Base-by-base conservation (phyloP, 2,113 vertebrate species). In the Chaenocephalus aceratus region DNA sequence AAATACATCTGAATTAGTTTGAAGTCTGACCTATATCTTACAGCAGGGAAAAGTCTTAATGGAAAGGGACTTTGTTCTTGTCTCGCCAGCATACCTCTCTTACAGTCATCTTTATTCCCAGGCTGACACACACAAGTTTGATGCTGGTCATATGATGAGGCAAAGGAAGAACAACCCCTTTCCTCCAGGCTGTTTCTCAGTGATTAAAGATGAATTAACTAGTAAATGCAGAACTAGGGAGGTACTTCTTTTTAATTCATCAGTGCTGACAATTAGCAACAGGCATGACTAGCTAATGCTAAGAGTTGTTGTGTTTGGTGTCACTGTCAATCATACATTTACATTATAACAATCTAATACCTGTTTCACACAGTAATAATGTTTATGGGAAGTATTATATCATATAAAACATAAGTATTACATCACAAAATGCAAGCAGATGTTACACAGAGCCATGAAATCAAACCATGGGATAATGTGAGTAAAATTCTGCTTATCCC, bases 71-170 rank as follows among this genome's bases (percentile, higher is more conserved):
- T 30, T 73, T 69, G 75, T 70, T 75, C 44, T 36, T 5, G 16
- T 41, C 23, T 74, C 7, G 61, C 21, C 13, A 34, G 66, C 61
- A 74, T 21, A 66, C 44, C 71, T 73, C 67, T 78, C 14, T 51
- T 76, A 86, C 70, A 80, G 49, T 63, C 0, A 1, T 52, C 54
- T 84, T 75, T 82, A 86, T 87, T 84, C 34, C 82, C 75, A 64
- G 62, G 48, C 78, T 41, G 45, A 73, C 8, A 26, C 52, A 51
- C 14, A 72, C 63, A 13, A 68, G 74, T 70, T 76, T 59, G 72
- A 80, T 72, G 77, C 52, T 44, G 79, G 65, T 87, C 89, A 85
- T 63, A 77, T 87, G 86, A 90, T 44, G 52, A 78, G 41, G 34
- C 10, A 11, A 64, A 34, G 64, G 16, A 65, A 70, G 23, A 63